Base-by-base conservation (phyloP, 2,113 vertebrate species). In the Stigmatopora argus region DNA sequence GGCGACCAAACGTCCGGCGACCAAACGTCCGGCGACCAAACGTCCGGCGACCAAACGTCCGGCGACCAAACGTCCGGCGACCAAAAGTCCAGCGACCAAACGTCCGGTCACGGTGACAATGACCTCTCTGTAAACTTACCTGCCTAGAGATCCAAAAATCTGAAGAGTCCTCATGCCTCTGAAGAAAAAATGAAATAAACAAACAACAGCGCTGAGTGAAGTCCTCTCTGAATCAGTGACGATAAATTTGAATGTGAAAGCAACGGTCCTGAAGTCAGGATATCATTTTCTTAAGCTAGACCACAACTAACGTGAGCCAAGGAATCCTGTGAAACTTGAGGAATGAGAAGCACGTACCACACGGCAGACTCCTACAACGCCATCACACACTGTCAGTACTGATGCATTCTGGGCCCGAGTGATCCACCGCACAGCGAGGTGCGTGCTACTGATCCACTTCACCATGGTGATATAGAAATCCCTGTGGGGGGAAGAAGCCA, bases 381-480 rank as follows among this genome's bases (percentile, higher is more conserved):
- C 91, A 70, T 98, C 96, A 68, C 97, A 99, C 57, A 96, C 90
- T 0, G 94, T 95, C 65, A 99, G 92, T 64, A 96, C 83, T 5
- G 96, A 98, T 23, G 92, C 68, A 71, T 98, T 98, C 87, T 99
- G 97, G 47, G 93, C 79, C 55, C 97, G 90, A 79, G 93, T 97
- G 69, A 98, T 66, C 97, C 97, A 99, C 2, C 93, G 90, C 63
- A 99, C 96, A 0, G 92, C 93, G 0, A 95, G 90, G 74, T 94
- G 95, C n/a, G 95, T 95, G 72, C 90, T 92, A 89, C 93, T 95
- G 71, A 97, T 85, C 97, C 97, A 99, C 79, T 93, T 96, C 75
- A 99, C 96, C 96, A 98, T 95, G 49, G 93, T 93, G 79, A 99
- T 83, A 64, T 98, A 99, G 80, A 95, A 93, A 73, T 98, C 95